These are phyloP conservation scores for Vireo altiloquus DNA, from an alignment of 2,113 vertebrate genomes.

Conservation along the genomic window DNA sequence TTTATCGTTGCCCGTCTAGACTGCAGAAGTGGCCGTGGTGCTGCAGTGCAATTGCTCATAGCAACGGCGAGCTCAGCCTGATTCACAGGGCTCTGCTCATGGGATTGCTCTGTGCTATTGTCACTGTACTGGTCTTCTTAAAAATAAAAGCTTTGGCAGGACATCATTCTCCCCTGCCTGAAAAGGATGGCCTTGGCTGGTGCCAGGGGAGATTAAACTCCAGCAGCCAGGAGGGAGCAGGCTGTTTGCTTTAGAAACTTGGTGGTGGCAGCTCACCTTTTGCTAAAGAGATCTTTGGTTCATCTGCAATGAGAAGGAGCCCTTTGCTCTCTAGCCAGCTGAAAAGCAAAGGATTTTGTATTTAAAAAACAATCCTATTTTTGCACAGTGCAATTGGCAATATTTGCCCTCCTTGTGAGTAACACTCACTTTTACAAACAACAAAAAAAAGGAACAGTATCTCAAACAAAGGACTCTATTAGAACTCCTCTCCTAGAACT, in stretches of 20 bases:
- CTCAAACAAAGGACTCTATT: neutral
- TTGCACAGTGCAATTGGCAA: neutral
- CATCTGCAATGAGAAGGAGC: neutral
- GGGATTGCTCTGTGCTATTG: neutral
- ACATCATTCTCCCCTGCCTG: neutral
- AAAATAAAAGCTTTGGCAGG: constrained; percentile 6
- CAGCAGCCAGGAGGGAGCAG: neutral
- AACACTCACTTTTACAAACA: neutral
- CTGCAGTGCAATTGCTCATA: neutral
- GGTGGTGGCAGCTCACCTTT: neutral
- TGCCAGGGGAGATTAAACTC: neutral
- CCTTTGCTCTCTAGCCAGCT: neutral
- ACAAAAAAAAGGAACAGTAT: neutral
- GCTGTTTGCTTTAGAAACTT: neutral
- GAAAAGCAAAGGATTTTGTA: neutral
- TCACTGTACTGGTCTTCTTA: neutral
- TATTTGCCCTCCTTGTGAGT: neutral
- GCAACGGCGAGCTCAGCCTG: neutral
- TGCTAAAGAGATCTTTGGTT: neutral
- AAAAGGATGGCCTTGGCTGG: neutral
- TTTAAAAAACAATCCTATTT: neutral
- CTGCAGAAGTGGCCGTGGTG: neutral
- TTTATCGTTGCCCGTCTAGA: neutral
- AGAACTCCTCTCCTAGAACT: neutral
- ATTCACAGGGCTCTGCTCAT: fast-evolving